Evolutionary conservation across 1,140 invertebrate species (phyloP).

Genomic region (Lepidurus couesii): DNA sequence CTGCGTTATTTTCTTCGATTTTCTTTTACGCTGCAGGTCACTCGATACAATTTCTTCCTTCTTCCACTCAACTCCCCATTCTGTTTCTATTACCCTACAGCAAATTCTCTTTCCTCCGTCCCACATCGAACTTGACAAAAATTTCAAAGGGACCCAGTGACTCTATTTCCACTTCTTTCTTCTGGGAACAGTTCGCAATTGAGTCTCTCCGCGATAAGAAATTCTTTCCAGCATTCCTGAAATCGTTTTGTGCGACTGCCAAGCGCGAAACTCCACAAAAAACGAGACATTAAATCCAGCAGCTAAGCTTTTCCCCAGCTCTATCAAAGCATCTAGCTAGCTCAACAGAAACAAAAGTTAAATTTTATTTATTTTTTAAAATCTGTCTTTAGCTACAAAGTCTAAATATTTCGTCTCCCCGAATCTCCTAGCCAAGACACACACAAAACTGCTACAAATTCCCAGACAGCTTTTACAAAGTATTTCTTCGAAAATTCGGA

Average conservation of each 20-base stretch:
- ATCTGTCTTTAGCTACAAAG: background rate
- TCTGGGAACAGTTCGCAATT: background rate
- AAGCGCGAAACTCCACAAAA: background rate
- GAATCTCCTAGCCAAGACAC: background rate
- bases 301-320: background rate
- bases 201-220: background rate
- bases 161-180: background rate
- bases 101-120: background rate
- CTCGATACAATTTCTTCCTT: background rate
- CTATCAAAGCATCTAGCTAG: background rate
- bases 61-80: background rate
- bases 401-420: background rate
- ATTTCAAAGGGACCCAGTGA: conserved; percentile 1
- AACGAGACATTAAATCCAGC: background rate
- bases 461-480: no score
- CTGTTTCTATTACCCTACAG: background rate
- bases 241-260: background rate
- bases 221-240: background rate
- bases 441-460: no score
- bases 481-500: no score
- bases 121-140: background rate
- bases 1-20: background rate
- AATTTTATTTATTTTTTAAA: background rate
- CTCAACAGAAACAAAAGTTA: background rate
- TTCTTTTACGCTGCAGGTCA: background rate